Percentiles rank a stretch among this genome's conserved stretches.
phyloP scores from a whole-genome alignment of 2,888 invertebrate species.

The Agrochola circellaris region DNA sequence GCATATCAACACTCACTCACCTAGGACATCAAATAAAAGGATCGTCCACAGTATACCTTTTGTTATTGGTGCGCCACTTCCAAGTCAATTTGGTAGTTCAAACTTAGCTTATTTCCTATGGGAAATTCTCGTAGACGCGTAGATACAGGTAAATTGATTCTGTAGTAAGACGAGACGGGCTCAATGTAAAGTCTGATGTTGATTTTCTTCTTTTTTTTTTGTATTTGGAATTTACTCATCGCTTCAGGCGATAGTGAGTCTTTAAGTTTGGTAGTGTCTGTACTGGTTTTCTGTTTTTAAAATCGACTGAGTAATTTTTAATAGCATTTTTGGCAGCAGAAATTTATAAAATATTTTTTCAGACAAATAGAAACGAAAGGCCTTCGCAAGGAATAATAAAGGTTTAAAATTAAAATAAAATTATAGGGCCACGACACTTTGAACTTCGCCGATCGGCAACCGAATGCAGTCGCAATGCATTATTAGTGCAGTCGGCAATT shows the following conservation, averaged over 20 bases:
- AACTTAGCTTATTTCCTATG: conserved; percentile 77
- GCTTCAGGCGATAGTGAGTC: not conserved
- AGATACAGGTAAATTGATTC: conserved; percentile 55
- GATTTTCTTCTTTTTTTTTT: conserved; percentile 8
- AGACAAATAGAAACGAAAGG: not conserved
- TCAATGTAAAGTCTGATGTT: conserved; percentile 20
- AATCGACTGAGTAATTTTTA: not conserved
- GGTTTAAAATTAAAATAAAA: no score
- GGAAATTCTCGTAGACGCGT: conserved; percentile 37
- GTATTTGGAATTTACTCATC: not conserved
- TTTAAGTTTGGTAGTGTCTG: not conserved
- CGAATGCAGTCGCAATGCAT: not conserved
- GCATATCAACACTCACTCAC: not conserved
- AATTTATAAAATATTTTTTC: not conserved
- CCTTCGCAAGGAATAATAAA: no score
- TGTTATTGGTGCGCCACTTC: conserved; percentile 67
- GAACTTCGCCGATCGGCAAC: no score
- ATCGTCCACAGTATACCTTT: conserved; percentile 48
- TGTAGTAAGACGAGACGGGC: conserved; percentile 16
- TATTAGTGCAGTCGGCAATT: not conserved
- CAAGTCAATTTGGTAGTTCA: conserved; percentile 78
- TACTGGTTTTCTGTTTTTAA: not conserved
- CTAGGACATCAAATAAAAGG: conserved; percentile 15
- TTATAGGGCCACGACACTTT: no score
- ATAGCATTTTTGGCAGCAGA: no score